Percentiles rank a stretch among this genome's conserved stretches.
These are phyloP conservation scores for Cataglyphis rosenhaueri DNA, from an alignment of 2,888 invertebrate genomes.

Conservation along the genomic window DNA sequence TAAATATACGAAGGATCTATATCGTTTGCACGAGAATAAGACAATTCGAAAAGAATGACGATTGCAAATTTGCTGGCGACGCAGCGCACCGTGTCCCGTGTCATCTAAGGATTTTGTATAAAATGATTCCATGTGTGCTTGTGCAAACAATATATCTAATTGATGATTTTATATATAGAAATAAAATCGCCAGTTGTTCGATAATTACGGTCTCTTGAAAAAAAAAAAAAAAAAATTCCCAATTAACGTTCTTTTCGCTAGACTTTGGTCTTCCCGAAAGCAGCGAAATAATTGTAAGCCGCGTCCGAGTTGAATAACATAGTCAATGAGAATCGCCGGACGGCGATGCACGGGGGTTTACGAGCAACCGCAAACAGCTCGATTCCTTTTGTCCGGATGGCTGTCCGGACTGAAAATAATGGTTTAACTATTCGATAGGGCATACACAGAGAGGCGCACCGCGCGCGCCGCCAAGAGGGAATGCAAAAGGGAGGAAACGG, in stretches of 20 bases:
- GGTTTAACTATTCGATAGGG: slow-evolving; percentile 80
- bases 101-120: not conserved
- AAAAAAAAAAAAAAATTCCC: not conserved
- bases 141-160: not conserved
- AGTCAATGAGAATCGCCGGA: slow-evolving; percentile 58
- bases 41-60: slow-evolving; percentile 72
- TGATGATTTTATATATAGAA: not conserved
- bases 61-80: slow-evolving; percentile 71
- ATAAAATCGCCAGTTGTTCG: not conserved
- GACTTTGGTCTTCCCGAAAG: not conserved
- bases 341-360: slow-evolving; percentile 50
- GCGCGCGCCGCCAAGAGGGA: slow-evolving; percentile 17
- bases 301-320: slow-evolving; percentile 46
- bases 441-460: slow-evolving; percentile 39
- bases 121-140: not conserved
- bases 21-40: slow-evolving; percentile 51
- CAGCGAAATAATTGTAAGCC: slow-evolving; percentile 23
- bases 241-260: not conserved
- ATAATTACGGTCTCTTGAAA: not conserved
- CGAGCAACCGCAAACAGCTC: slow-evolving; percentile 64
- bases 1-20: slow-evolving; percentile 66
- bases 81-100: not conserved
- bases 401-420: slow-evolving; percentile 79
- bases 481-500: slow-evolving; percentile 40
- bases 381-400: slow-evolving; percentile 77